These are phyloP conservation scores for Colius striatus DNA, from an alignment of 2,113 vertebrate species.

Conservation along the genomic window DNA sequence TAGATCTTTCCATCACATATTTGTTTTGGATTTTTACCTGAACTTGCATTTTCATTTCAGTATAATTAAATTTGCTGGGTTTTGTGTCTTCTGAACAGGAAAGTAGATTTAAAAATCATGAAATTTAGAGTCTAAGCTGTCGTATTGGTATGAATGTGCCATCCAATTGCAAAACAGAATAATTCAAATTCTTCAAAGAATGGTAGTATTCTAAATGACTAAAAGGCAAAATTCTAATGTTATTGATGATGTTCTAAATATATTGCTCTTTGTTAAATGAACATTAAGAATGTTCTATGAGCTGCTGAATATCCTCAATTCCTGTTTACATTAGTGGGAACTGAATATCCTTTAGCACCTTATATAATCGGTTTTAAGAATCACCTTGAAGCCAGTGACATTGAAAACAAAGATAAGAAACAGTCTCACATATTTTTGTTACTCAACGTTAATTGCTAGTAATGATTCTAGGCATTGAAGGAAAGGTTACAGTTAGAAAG, in stretches of 20 bases:
- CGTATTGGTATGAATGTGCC: not conserved
- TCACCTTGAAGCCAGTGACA: not conserved
- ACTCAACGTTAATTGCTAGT: not conserved
- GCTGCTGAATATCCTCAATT: not conserved
- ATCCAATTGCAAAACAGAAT: not conserved
- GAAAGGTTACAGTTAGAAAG: not conserved
- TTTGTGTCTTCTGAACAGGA: not conserved
- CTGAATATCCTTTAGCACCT: not conserved
- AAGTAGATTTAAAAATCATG: not conserved
- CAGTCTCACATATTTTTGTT: not conserved
- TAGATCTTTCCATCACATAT: not conserved
- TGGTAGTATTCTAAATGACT: not conserved
- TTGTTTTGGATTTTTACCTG: not conserved
- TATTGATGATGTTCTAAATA: not conserved
- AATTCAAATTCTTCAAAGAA: not conserved
- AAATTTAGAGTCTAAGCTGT: not conserved
- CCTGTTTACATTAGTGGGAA: not conserved
- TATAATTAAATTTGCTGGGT: not conserved
- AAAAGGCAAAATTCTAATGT: not conserved
- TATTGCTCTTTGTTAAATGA: not conserved
- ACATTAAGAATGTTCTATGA: not conserved
- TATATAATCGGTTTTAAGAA: not conserved
- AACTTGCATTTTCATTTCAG: not conserved
- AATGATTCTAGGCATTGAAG: conserved; percentile 2
- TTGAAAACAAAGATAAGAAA: not conserved